Percentiles rank a stretch among this genome's conserved stretches.
These are phyloP conservation scores for Neosilurus mollespiculum DNA, from an alignment of 2,797 vertebrate genomes.

Conservation along the genomic window DNA sequence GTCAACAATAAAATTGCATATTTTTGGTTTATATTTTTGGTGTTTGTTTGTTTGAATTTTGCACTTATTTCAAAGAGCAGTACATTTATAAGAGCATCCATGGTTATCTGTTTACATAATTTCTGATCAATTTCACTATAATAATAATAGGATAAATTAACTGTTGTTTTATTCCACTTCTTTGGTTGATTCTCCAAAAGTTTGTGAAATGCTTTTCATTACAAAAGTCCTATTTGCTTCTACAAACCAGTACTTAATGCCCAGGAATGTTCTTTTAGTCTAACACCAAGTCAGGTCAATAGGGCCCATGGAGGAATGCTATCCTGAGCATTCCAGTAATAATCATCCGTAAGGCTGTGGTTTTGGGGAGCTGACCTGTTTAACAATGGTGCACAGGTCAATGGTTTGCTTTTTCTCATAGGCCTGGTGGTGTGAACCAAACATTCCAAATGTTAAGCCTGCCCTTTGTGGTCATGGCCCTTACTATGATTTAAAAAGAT, in stretches of 20 bases:
- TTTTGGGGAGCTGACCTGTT: slow-evolving; percentile 58
- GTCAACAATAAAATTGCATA: too few species aligned
- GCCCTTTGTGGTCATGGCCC: slow-evolving; percentile 76
- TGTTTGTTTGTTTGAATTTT: background rate
- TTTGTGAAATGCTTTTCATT: slow-evolving; percentile 63
- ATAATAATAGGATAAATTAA: background rate
- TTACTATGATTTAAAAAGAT: slow-evolving; percentile 59
- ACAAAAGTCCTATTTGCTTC: slow-evolving; percentile 62
- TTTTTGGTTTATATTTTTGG: background rate
- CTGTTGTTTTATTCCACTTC: slow-evolving; percentile 2
- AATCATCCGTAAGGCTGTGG: slow-evolving; percentile 67
- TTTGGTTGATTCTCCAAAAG: slow-evolving; percentile 42
- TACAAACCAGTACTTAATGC: slow-evolving; percentile 71
- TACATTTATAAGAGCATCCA: background rate
- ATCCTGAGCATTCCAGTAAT: slow-evolving; percentile 68
- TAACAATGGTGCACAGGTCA: slow-evolving; percentile 73
- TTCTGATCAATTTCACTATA: background rate
- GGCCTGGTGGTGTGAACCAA: slow-evolving; percentile 72
- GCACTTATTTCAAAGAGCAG: background rate
- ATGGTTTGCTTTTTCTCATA: slow-evolving; percentile 65
- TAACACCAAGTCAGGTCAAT: slow-evolving; percentile 74
- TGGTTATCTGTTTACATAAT: background rate
- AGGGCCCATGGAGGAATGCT: slow-evolving; percentile 70
- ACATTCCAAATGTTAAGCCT: slow-evolving; percentile 78
- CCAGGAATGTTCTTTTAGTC: slow-evolving; percentile 67